These are phyloP conservation scores for Zosterops hypoxanthus DNA, from an alignment of 2,113 vertebrate genomes.

Conservation along the genomic window DNA sequence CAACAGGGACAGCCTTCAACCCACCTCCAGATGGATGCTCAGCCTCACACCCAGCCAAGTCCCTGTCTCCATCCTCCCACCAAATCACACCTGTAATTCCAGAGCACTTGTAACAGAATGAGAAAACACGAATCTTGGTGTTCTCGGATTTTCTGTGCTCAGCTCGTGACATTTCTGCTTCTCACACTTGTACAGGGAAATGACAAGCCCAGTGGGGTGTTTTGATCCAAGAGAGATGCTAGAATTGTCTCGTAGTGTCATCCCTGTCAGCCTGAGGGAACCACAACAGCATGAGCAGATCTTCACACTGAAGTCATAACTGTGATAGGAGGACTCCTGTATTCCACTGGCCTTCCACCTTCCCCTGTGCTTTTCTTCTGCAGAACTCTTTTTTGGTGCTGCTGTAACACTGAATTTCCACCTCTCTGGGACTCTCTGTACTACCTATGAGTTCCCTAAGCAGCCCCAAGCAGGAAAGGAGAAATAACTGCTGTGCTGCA, in stretches of 20 bases:
- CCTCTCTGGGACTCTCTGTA: background rate
- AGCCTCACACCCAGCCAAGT: background rate
- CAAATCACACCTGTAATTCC: background rate
- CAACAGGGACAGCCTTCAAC: background rate
- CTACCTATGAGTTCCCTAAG: background rate
- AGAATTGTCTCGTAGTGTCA: background rate
- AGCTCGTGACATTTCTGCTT: background rate
- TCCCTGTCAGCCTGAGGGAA: background rate
- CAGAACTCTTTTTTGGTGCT: background rate
- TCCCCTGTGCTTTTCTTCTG: background rate
- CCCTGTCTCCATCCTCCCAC: background rate
- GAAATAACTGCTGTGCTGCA: background rate
- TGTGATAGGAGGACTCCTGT: background rate
- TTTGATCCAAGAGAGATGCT: background rate
- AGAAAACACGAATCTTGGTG: background rate
- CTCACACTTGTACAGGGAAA: background rate
- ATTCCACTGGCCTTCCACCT: background rate
- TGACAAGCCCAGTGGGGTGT: background rate
- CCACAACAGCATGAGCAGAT: background rate
- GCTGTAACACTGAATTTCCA: background rate
- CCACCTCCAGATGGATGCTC: background rate
- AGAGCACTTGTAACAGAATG: background rate
- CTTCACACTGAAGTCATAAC: background rate
- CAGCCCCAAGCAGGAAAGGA: background rate
- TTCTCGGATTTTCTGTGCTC: background rate